These are phyloP conservation scores for Spisula solida DNA, from an alignment of 2,888 invertebrate genomes.

Conservation along the genomic window DNA sequence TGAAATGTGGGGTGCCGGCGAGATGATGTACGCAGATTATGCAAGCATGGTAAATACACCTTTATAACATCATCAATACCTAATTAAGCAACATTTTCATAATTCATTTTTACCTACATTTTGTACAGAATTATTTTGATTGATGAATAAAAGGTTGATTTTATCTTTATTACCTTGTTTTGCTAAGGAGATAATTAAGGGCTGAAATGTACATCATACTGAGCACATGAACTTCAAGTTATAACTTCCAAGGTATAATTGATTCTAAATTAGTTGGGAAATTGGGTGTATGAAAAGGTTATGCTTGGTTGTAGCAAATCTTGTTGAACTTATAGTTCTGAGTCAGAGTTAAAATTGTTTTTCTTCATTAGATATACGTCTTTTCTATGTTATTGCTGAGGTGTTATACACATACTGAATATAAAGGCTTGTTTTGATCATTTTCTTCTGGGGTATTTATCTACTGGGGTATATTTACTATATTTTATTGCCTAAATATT, in stretches of 20 bases:
- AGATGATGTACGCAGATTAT: constrained; percentile 60
- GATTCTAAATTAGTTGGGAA: constrained; percentile 9
- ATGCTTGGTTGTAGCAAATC: background rate
- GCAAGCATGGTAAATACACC: constrained; percentile 57
- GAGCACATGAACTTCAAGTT: background rate
- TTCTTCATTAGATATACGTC: background rate
- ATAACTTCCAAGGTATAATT: background rate
- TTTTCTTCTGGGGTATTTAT: too few species aligned
- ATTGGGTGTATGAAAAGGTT: background rate
- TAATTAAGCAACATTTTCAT: background rate
- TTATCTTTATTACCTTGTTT: background rate
- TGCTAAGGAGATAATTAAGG: background rate
- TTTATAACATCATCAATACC: background rate
- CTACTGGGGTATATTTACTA: too few species aligned
- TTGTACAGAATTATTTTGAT: background rate
- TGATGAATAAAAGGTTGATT: background rate
- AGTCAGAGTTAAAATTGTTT: background rate
- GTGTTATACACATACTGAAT: too few species aligned
- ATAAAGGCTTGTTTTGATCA: too few species aligned
- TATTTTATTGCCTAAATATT: too few species aligned
- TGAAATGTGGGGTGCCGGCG: constrained; percentile 47
- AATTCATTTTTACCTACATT: background rate
- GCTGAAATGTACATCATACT: background rate
- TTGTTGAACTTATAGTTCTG: background rate
- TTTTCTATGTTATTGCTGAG: background rate